Base-by-base conservation (phyloP, 2,888 invertebrate genomes). In the Slavum lentiscoides region DNA sequence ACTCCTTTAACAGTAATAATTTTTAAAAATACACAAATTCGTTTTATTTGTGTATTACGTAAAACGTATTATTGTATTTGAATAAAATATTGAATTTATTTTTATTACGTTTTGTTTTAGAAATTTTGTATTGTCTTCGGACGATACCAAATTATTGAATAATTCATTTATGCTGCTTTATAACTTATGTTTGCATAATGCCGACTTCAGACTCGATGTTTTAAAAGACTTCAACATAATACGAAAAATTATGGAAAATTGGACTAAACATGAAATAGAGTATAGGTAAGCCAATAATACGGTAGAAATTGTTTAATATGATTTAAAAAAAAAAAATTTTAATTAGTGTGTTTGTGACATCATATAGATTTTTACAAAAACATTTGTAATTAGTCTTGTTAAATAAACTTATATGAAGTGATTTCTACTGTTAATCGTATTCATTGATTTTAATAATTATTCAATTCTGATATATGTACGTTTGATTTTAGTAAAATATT, bases 401-500 rank as follows among this genome's bases (percentile, higher is more conserved):
- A n/a, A 58, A 19, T 58, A 58, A n/a, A n/a, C 0, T 58, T 58
- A 19, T n/a, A n/a, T n/a, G 19, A 58, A 58, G 15, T 61, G 6
- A 19, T 58, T 70, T 55, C 69, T 70, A 15, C 9, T 59, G 5
- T 70, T 7, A 21, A 8, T 9, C 1, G 7, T 21, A 59, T 11
- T 21, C 2, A 59, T 23, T 13, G 1, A 61, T 23, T 73, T n/a
- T 61, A 13, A 61, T 6, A 49, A 7, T 23, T 8, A 49, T 17
- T 13, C n/a, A n/a, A 49, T 15, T 68, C 21, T 49, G 37, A 59
- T 55, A 74, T 15, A n/a, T 43, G 43, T 58, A 66, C n/a, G 6
- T 64, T 77, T 74, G 55, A n/a, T 75, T 75, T 69, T 21, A 80
- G 77, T 70, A 80, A 72, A 70, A 80, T 80, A 70, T 72, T 80